These are phyloP conservation scores for Apostichopus japonicus DNA, from an alignment of 35 echinoderm and acorn worm species.

Conservation along the genomic window DNA sequence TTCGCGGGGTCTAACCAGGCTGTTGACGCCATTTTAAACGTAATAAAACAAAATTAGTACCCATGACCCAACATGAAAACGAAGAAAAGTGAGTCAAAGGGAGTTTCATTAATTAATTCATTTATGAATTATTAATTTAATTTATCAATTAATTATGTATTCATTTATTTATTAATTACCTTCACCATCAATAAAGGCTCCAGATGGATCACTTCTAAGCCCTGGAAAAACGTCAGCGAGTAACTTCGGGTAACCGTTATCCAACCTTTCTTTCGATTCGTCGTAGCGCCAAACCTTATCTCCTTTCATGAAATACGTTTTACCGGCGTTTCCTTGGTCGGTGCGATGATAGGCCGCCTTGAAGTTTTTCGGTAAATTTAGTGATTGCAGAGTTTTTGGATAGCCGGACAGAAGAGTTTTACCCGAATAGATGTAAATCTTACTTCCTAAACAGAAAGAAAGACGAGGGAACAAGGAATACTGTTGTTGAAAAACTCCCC, in stretches of 20 bases:
- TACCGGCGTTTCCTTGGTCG: constrained; percentile 13
- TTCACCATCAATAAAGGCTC: constrained; percentile 21
- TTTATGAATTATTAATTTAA: too few species aligned
- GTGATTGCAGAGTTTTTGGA: constrained; percentile 16
- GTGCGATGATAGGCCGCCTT: constrained; percentile 49
- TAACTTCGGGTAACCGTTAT: constrained; percentile 41
- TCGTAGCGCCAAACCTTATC: constrained; percentile 38
- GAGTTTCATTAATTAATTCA: too few species aligned
- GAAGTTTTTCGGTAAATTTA: constrained; percentile 31
- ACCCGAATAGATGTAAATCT: constrained; percentile 24
- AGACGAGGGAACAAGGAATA: neutral
- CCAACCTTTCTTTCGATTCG: constrained; percentile 16
- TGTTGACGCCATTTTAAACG: too few species aligned
- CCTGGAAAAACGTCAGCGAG: constrained; percentile 17
- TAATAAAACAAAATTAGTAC: too few species aligned
- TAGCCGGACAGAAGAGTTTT: neutral
- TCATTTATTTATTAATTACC: neutral
- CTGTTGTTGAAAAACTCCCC: neutral
- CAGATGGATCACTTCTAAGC: constrained; percentile 24
- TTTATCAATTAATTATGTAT: too few species aligned
- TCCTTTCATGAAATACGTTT: constrained; percentile 51
- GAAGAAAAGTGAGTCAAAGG: too few species aligned
- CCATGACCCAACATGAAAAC: too few species aligned
- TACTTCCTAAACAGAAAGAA: constrained; percentile 34
- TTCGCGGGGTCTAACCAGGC: too few species aligned